phyloP scores from a whole-genome alignment of 2,797 vertebrate species.

The Enteromius fasciolatus region DNA sequence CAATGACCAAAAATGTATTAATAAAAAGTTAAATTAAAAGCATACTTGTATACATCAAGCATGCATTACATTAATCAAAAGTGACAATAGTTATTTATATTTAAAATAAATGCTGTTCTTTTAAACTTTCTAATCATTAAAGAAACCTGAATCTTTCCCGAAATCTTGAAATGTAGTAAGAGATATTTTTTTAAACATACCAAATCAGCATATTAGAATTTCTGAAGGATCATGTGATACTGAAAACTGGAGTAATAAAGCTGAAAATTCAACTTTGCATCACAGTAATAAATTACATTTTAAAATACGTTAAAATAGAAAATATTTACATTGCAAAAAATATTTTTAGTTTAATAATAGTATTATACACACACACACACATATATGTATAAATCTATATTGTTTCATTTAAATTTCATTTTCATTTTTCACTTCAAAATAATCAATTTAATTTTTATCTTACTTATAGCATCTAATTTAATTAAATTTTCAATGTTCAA shows the following conservation, averaged over 20 bases:
- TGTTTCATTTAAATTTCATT: too few species aligned
- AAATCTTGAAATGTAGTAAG: background rate
- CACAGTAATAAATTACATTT: too few species aligned
- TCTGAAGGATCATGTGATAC: background rate
- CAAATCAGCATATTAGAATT: background rate
- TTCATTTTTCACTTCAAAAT: too few species aligned
- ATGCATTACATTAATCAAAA: background rate
- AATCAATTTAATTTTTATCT: too few species aligned
- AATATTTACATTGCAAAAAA: too few species aligned
- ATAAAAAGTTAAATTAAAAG: background rate
- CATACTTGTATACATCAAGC: background rate
- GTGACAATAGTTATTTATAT: background rate
- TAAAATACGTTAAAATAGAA: background rate
- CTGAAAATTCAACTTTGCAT: background rate
- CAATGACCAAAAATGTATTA: background rate
- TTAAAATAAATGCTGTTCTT: background rate
- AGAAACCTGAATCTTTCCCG: background rate
- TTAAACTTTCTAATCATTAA: background rate
- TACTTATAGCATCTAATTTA: too few species aligned
- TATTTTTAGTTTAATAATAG: background rate
- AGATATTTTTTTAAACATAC: background rate
- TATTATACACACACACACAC: too few species aligned
- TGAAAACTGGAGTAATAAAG: background rate
- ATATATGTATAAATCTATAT: too few species aligned
- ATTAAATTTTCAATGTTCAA: too few species aligned